Base-by-base conservation (phyloP, 2,888 invertebrate species). In the Melinaea marsaeus region DNA sequence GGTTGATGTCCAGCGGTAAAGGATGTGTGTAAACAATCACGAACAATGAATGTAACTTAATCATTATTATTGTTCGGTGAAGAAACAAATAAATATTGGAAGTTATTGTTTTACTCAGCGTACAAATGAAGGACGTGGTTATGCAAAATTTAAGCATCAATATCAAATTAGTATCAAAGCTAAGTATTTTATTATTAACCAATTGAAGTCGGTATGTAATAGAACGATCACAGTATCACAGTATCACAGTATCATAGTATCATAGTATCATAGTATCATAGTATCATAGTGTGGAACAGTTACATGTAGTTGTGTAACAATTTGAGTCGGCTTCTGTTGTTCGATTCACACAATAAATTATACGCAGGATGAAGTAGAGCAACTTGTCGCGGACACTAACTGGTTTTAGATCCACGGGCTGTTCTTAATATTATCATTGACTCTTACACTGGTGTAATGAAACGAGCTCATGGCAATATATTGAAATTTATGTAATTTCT, bases 321-420 rank as follows among this genome's bases (percentile, higher is more conserved):
- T 74, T 62, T 69, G 67, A 69, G 67, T 71, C 74, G 68, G 71
- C 74, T 65, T 69, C 75, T 75, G 77, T 73, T 75, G 73, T 78
- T 51, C 78, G 74, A 78, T 78, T 86, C 86, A 77, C 86, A 86
- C 82, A 82, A 79, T 87, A 83, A 85, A 86, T 85, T 83, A 85
- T 80, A 74, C 78, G 75, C 70, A 71, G 72, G 71, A 74, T 76
- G 72, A 83, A 79, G 78, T 81, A 75, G 84, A 85, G 77, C 81
- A 79, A 79, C 80, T 79, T 79, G 75, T 77, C 76, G 78, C 76
- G 74, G 74, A 74, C 71, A 69, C 68, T 68, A 61, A 57, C 58
- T 65, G 55, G 57, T 73, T 66, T 73, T 65, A 66, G 65, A 67
- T 59, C 68, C 79, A 84, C 77, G 80, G 78, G 68, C 9, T 80